phyloP scores from a whole-genome alignment of 2,797 vertebrate species.

The Hyperoplus immaculatus region DNA sequence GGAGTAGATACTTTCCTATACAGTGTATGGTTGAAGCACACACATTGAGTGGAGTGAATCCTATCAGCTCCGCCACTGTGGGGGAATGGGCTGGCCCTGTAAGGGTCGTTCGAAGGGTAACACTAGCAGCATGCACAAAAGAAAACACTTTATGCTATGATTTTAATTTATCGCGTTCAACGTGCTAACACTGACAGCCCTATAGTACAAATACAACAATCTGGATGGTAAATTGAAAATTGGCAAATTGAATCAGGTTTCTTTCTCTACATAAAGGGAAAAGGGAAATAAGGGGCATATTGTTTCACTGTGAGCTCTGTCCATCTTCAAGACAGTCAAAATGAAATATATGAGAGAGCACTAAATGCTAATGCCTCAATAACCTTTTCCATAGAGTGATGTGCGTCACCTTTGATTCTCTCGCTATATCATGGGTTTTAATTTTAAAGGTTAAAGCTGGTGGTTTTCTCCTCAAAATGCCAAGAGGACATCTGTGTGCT shows the following conservation, averaged over 20 bases:
- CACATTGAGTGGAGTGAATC: no score
- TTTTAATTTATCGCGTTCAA: no score
- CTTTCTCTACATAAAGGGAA: background rate
- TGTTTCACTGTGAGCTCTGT: conserved; percentile 21
- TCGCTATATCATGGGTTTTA: conserved; percentile 50
- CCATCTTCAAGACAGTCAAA: conserved; percentile 55
- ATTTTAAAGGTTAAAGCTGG: conserved; percentile 80
- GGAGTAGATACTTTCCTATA: no score
- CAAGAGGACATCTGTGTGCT: conserved; percentile 53
- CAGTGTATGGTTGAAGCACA: no score
- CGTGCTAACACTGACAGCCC: no score
- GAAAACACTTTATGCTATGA: no score
- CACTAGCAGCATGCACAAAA: no score
- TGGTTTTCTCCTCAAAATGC: conserved; percentile 53
- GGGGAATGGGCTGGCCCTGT: no score
- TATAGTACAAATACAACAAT: no score
- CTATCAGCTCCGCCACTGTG: no score
- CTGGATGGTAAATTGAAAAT: no score
- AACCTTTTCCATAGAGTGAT: conserved; percentile 81
- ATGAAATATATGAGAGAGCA: conserved; percentile 60
- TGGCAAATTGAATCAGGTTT: background rate
- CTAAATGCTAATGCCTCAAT: conserved; percentile 78
- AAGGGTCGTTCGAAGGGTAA: no score
- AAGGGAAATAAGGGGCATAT: background rate
- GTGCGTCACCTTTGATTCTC: conserved; percentile 65